Percentiles rank a stretch among this genome's conserved stretches.
Conservation (phyloP, 2,113 vertebrate genomes). For the Dasyurus viverrinus region DNA sequence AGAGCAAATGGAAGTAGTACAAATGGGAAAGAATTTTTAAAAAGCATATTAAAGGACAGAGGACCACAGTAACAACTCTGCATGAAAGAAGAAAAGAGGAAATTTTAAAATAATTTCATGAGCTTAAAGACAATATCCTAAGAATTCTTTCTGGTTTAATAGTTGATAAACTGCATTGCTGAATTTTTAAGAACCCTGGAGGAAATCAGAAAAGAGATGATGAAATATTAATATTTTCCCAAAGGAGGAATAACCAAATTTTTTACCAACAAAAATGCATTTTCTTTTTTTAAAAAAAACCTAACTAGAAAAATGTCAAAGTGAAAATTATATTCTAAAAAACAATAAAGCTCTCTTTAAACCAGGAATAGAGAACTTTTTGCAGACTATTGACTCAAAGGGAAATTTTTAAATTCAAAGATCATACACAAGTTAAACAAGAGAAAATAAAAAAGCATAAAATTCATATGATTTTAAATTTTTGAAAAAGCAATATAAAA, state of each 20-base stretch:
- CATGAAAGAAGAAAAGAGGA: constrained; percentile 12
- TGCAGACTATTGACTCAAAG: neutral
- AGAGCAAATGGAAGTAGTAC: neutral
- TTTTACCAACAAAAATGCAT: constrained; percentile 19
- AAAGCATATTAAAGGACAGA: neutral
- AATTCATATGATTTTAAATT: constrained; percentile 31
- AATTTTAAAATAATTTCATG: neutral
- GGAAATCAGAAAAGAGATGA: neutral
- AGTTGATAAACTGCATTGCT: constrained; percentile 12
- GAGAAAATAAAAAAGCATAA: neutral
- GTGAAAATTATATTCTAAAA: constrained; percentile 15
- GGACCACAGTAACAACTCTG: neutral
- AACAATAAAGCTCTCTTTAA: neutral
- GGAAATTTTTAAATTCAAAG: neutral
- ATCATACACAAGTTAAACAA: constrained; percentile 39
- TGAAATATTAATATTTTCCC: constrained; percentile 18
- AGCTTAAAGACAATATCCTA: neutral
- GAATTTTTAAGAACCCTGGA: neutral
- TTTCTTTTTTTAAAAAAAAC: neutral
- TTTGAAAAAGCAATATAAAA: neutral
- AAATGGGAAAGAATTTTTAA: neutral
- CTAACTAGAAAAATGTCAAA: constrained; percentile 13
- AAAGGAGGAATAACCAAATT: constrained; percentile 29
- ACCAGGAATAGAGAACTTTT: neutral
- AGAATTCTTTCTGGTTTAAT: neutral